A percentile compares a stretch with the other conserved stretches of the same genome.
phyloP scores from a whole-genome alignment of 2,888 invertebrate genomes.

The Drosophila meridionalis region DNA sequence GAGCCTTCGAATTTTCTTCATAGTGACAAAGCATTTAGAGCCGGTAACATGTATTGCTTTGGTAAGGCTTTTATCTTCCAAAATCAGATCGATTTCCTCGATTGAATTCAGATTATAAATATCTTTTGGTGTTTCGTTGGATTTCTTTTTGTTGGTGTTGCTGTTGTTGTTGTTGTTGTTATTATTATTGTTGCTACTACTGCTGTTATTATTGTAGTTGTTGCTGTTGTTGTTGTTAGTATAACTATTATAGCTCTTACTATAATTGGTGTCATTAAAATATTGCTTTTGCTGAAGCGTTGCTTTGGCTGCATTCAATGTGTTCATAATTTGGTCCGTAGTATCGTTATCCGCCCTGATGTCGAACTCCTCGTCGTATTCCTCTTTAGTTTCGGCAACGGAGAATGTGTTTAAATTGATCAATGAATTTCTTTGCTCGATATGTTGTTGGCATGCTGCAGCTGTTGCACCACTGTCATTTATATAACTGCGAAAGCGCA shows the following conservation, averaged over 20 bases:
- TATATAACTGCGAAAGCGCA: constrained; percentile 74
- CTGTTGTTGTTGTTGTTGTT: constrained; percentile 1
- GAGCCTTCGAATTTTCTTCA: constrained; percentile 87
- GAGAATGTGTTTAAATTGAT: constrained; percentile 79
- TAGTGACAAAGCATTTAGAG: constrained; percentile 84
- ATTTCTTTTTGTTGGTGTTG: constrained; percentile 62
- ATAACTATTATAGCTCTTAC: constrained; percentile 44
- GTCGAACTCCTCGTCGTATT: constrained; percentile 69
- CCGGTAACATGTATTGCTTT: constrained; percentile 83
- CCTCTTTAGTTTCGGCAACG: constrained; percentile 81
- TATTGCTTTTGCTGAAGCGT: constrained; percentile 71
- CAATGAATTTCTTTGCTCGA: constrained; percentile 78
- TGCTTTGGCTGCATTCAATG: constrained; percentile 73
- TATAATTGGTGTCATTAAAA: constrained; percentile 66
- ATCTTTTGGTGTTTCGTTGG: constrained; percentile 80
- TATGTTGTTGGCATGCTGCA: constrained; percentile 59
- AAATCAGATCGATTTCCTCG: constrained; percentile 84
- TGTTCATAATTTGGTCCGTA: constrained; percentile 70
- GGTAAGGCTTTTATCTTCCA: constrained; percentile 84
- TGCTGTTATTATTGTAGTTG: constrained; percentile 32
- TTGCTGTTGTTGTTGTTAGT: constrained; percentile 38
- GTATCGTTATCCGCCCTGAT: constrained; percentile 46
- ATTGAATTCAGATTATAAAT: constrained; percentile 84
- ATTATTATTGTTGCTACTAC: constrained; percentile 33
- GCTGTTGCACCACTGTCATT: constrained; percentile 44